Evolutionary conservation across 2,888 invertebrate species (phyloP).

Genomic region (Netelia inedita): DNA sequence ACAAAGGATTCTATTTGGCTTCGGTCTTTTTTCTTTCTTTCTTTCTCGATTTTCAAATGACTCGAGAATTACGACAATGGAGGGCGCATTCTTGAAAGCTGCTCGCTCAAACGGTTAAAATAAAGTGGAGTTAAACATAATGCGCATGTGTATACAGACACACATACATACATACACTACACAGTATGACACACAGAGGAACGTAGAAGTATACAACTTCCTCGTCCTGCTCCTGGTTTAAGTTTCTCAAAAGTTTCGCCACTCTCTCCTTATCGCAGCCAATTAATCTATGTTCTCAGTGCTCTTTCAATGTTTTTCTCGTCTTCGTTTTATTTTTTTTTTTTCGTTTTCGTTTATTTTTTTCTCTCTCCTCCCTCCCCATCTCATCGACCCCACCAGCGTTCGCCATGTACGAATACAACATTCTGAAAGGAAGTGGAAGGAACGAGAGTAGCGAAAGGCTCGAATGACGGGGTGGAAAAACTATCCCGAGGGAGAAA

Average conservation of each 20-base stretch:
- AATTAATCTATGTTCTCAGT: constrained; percentile 60
- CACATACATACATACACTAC: neutral
- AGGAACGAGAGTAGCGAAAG: constrained; percentile 7
- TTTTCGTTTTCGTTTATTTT: constrained; percentile 26
- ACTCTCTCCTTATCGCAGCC: constrained; percentile 56
- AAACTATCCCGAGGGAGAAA: constrained; percentile 52
- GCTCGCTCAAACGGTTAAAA: constrained; percentile 24
- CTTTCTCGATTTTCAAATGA: neutral
- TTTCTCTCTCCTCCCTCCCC: neutral
- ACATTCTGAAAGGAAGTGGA: constrained; percentile 23
- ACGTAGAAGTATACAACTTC: neutral
- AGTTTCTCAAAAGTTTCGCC: constrained; percentile 43
- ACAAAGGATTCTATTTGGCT: constrained; percentile 1
- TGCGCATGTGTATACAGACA: neutral
- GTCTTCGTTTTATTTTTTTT: constrained; percentile 18
- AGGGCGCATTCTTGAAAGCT: neutral
- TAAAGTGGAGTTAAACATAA: constrained; percentile 34
- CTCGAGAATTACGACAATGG: neutral
- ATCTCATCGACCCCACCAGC: neutral
- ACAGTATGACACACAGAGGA: neutral
- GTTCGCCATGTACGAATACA: constrained; percentile 16
- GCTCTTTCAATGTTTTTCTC: constrained; percentile 30
- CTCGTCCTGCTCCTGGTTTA: constrained; percentile 12
- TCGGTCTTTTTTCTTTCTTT: constrained; percentile 1
- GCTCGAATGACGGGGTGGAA: constrained; percentile 36